These are phyloP conservation scores for Lateolabrax maculatus DNA, from an alignment of 2,797 vertebrate genomes.

Conservation along the genomic window DNA sequence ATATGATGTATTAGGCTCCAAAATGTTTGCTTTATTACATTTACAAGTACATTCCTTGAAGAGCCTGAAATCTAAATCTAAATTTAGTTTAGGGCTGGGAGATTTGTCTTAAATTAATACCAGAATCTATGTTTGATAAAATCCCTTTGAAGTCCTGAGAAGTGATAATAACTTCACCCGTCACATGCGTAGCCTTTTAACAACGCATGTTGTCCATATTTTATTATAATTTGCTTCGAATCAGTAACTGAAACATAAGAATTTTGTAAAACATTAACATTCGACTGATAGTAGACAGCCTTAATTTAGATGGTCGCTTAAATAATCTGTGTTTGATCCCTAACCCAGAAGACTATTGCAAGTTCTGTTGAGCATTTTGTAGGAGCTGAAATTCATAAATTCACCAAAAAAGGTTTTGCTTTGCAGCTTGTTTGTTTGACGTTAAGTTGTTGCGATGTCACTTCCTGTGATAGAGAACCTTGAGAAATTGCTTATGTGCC, in stretches of 20 bases:
- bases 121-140: neutral
- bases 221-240: neutral
- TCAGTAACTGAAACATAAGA: neutral
- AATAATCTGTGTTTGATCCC: neutral
- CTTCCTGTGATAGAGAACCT: slow-evolving; percentile 12
- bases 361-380: slow-evolving; percentile 3
- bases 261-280: neutral
- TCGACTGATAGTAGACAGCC: neutral
- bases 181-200: too few species aligned
- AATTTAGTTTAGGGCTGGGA: neutral
- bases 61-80: neutral
- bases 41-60: neutral
- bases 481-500: slow-evolving; percentile 71
- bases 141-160: neutral
- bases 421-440: neutral
- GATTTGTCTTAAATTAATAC: neutral
- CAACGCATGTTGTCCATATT: too few species aligned
- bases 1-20: neutral
- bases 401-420: neutral
- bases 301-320: neutral
- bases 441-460: neutral
- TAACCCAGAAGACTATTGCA: neutral
- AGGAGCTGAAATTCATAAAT: neutral
- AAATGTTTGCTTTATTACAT: neutral
- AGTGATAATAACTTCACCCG: neutral